Evolutionary conservation across 2,888 invertebrate genomes (phyloP), one percentile per base, ranked within the genome.

Genomic region (Timandra comae): DNA sequence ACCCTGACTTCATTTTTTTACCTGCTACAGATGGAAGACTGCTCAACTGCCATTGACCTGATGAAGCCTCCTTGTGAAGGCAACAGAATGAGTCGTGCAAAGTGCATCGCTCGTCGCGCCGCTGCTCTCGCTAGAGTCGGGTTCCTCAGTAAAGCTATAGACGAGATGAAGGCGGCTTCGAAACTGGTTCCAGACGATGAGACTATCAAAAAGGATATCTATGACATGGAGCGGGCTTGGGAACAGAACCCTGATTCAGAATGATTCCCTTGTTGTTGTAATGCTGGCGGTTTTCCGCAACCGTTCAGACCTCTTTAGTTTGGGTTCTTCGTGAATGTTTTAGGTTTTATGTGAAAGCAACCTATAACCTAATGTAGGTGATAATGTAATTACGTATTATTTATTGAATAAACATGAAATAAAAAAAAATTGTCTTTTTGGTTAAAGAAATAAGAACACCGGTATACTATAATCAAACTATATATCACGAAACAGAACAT

Each of bases 171-270:
- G 63, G 91, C 89, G 3, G 94, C 94, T 1, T 62, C 91, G 6
- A 89, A 89, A 56, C 76, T 95, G 10, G 65, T 89, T 32, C 92
- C 93, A 0, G 78, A 87, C 3, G 89, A 92, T 54, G 82, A 88
- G 26, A 77, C 79, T 7, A 85, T 93, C 27, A 85, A 86, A 59
- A 75, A 80, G 30, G 91, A 91, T 62, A 79, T 91, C 9, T 87
- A 90, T 47, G 92, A 93, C 49, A 91, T 92, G 88, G 88, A 89
- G 31, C 91, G 93, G 52, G 95, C 95, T 8, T 84, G 96, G 69
- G 93, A 95, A 27, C 89, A 95, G 42, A 90, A 92, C 59, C 90
- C 89, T 2, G 93, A 93, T 66, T 85, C 81, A 2, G 84, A 86
- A 32, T 85, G 38, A 65, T 27, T n/a, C n/a, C n/a, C n/a, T n/a